These are phyloP conservation scores for Oreochromis tanganicae DNA, from an alignment of 2,113 vertebrate genomes.

Conservation along the genomic window DNA sequence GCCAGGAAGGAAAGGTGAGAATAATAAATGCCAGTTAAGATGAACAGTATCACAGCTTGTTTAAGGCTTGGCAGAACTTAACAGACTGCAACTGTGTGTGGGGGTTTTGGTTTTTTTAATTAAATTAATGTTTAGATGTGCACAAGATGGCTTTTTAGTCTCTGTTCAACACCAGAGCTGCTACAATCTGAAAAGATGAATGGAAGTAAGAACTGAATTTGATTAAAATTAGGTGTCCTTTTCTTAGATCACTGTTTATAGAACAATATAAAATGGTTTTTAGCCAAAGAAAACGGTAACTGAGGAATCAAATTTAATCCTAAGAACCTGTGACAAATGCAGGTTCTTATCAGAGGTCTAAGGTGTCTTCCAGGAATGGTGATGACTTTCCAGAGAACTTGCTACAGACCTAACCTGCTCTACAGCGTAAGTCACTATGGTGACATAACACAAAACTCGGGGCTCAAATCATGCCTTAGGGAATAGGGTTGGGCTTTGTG, in stretches of 20 bases:
- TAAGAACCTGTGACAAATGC: neutral
- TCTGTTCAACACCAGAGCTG: no score
- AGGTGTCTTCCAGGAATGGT: neutral
- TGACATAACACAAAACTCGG: neutral
- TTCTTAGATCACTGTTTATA: rapidly evolving
- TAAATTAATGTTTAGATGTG: neutral
- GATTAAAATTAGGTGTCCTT: neutral
- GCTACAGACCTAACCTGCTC: neutral
- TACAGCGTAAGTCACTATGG: rapidly evolving
- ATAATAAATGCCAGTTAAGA: neutral
- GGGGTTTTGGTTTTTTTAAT: neutral
- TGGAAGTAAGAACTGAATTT: rapidly evolving
- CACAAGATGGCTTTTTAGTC: neutral
- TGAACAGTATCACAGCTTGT: rapidly evolving
- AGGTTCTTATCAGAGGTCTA: neutral
- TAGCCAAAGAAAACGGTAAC: rapidly evolving
- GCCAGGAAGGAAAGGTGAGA: neutral
- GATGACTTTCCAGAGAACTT: neutral
- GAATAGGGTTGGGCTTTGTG: neutral
- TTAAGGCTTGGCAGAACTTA: neutral
- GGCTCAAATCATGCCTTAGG: neutral
- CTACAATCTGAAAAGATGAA: neutral
- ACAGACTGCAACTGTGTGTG: neutral
- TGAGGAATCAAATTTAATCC: rapidly evolving
- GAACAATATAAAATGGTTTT: neutral